phyloP scores from a whole-genome alignment of 53 echinoderm and acorn worm genomes.

The Actinopyga echinites region DNA sequence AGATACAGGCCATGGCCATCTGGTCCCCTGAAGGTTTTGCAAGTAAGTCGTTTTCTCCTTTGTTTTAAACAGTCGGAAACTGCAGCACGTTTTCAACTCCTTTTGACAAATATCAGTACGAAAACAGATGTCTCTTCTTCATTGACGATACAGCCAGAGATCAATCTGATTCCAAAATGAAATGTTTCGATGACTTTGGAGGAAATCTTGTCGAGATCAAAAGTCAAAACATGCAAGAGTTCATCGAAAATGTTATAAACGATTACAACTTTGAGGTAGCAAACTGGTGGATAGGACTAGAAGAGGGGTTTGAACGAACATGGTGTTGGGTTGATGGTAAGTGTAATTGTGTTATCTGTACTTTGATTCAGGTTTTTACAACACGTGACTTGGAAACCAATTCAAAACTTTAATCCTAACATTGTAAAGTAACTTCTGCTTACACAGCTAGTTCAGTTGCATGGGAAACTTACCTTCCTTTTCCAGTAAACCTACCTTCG shows the following conservation, averaged over 20 bases:
- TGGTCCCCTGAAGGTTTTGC: too few species aligned
- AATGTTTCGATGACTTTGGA: not conserved
- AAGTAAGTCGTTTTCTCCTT: too few species aligned
- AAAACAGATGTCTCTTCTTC: not conserved
- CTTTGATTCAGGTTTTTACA: too few species aligned
- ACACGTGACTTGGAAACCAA: too few species aligned
- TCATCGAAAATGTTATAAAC: constrained; percentile 11
- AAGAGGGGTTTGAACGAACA: not conserved
- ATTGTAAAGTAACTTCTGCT: too few species aligned
- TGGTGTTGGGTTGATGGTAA: constrained; percentile 26
- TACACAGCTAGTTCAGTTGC: too few species aligned
- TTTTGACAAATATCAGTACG: not conserved
- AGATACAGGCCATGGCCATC: too few species aligned
- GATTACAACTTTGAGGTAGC: not conserved
- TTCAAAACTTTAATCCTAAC: too few species aligned
- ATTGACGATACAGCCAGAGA: not conserved
- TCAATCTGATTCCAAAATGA: not conserved
- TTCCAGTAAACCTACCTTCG: too few species aligned
- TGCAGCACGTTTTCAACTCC: too few species aligned
- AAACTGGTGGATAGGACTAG: constrained; percentile 25
- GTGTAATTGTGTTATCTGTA: not conserved
- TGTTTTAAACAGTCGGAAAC: too few species aligned
- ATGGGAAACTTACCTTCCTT: too few species aligned
- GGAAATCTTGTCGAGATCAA: constrained; percentile 18
- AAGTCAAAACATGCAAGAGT: constrained; percentile 2